Conservation (phyloP, 2,113 vertebrate species). For the Cebidichthys violaceus region DNA sequence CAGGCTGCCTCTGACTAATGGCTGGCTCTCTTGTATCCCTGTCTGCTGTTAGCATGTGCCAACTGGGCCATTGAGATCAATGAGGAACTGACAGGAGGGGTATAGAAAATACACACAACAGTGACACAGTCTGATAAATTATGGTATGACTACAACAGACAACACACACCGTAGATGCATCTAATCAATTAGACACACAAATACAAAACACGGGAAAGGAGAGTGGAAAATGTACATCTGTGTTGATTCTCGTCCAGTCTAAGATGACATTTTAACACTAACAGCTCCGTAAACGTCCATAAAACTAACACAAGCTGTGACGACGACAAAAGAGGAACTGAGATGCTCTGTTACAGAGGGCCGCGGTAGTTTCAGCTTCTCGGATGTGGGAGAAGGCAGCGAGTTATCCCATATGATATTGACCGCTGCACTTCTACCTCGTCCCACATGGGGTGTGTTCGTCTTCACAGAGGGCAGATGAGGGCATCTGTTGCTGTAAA, state of each 20-base stretch:
- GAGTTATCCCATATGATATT: slow-evolving; percentile 12
- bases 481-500: slow-evolving; percentile 30
- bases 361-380: background rate
- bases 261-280: background rate
- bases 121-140: slow-evolving; percentile 9
- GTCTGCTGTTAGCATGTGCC: slow-evolving; percentile 64
- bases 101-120: slow-evolving; percentile 26
- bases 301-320: background rate
- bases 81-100: slow-evolving; percentile 50
- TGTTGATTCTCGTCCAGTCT: slow-evolving; percentile 15
- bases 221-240: background rate
- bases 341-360: background rate
- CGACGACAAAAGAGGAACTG: slow-evolving; percentile 2
- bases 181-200: background rate
- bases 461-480: slow-evolving; percentile 19
- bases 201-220: background rate
- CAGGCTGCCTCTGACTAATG: slow-evolving; percentile 67
- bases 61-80: slow-evolving; percentile 70
- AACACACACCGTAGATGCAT: background rate
- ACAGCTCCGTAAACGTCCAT: background rate
- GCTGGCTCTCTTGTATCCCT: slow-evolving; percentile 64
- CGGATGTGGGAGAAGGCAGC: slow-evolving; percentile 8
- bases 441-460: slow-evolving; percentile 18
- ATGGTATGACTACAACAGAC: background rate
- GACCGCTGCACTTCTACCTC: slow-evolving; percentile 19